Conservation (phyloP, 2,888 invertebrate species). For the Cylindroiulus punctatus region DNA sequence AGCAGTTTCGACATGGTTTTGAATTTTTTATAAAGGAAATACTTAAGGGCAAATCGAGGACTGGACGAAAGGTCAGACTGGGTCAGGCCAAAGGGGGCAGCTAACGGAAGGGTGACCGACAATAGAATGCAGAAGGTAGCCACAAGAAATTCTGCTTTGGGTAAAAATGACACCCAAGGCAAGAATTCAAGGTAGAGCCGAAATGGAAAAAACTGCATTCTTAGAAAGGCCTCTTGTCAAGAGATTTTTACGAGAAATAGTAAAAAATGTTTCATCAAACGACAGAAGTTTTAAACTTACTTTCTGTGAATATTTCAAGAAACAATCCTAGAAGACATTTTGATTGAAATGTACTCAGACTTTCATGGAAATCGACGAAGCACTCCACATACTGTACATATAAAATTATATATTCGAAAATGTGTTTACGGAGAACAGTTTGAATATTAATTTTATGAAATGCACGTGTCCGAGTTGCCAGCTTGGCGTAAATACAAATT, state of each 20-base stretch:
- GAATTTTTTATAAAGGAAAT: not conserved
- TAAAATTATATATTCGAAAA: not conserved
- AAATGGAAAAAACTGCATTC: not conserved
- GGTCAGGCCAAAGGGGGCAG: constrained; percentile 51
- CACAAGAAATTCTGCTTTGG: constrained; percentile 19
- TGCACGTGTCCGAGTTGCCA: too few relatives aligned
- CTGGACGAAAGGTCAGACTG: constrained; percentile 47
- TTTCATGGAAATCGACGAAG: not conserved
- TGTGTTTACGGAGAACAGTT: not conserved
- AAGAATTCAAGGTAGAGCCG: constrained; percentile 37
- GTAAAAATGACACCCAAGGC: constrained; percentile 47
- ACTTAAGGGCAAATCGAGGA: constrained; percentile 1
- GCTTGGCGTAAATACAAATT: not conserved
- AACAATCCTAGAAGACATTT: not conserved
- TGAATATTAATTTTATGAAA: not conserved
- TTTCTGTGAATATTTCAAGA: not conserved
- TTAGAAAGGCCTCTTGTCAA: constrained; percentile 19
- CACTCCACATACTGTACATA: too few relatives aligned
- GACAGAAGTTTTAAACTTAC: not conserved
- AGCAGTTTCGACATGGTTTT: not conserved
- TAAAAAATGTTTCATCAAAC: constrained; percentile 5
- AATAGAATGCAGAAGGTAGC: constrained; percentile 38
- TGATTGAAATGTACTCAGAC: not conserved
- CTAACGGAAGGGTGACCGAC: constrained; percentile 47
- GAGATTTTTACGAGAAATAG: constrained; percentile 31